phyloP scores from a whole-genome alignment of 1,140 invertebrate genomes.

The Penaeus chinensis region DNA sequence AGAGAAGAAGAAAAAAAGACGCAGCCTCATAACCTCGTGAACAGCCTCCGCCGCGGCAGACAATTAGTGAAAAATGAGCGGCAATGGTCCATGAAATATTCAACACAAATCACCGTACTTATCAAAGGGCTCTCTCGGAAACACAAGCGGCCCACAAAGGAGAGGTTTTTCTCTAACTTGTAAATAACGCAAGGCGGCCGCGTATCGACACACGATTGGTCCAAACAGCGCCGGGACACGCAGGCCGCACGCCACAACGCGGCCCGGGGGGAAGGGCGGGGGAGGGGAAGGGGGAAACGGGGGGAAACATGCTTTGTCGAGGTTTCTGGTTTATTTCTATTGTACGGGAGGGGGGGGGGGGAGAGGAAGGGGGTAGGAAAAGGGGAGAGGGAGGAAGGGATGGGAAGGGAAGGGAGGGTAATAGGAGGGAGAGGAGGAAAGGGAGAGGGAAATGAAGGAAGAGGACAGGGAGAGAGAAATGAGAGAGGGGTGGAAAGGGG shows the following conservation, averaged over 20 bases:
- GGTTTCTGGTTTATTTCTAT: too few relatives aligned
- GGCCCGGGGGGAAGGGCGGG: background rate
- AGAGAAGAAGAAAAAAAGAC: background rate
- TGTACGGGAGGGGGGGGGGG: background rate
- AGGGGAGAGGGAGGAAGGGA: background rate
- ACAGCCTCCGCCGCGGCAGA: background rate
- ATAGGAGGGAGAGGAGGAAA: background rate
- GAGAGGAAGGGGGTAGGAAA: background rate
- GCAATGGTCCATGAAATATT: slow-evolving; percentile 44
- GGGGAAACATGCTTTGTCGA: too few relatives aligned
- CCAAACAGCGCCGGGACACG: slow-evolving; percentile 47
- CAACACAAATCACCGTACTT: slow-evolving; percentile 53
- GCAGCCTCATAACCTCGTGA: background rate
- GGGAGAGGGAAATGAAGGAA: background rate
- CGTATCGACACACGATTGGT: slow-evolving; percentile 58
- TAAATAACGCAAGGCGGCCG: slow-evolving; percentile 50
- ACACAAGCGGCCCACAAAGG: slow-evolving; percentile 48
- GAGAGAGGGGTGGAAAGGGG: background rate
- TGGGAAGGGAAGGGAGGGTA: too few relatives aligned
- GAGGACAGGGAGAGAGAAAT: background rate
- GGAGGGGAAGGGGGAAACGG: too few relatives aligned
- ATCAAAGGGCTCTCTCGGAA: slow-evolving; percentile 50
- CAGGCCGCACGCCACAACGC: background rate
- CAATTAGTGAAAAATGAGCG: slow-evolving; percentile 43
- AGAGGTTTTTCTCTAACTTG: slow-evolving; percentile 50